phyloP scores from a whole-genome alignment of 2,113 vertebrate genomes.

The Centrocercus urophasianus region DNA sequence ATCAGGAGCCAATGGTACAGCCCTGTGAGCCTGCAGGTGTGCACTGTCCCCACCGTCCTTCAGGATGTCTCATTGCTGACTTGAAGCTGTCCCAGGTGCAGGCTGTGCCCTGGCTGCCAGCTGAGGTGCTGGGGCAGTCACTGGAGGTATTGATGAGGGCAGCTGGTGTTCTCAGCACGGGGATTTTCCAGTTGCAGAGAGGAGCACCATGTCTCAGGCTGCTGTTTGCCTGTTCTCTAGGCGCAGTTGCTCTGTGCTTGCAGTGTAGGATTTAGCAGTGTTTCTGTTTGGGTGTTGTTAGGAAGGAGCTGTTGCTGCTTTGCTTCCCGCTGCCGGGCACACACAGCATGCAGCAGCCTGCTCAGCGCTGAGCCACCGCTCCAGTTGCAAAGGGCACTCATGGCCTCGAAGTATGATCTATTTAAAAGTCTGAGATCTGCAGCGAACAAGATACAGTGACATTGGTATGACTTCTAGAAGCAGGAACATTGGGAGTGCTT shows the following conservation, averaged over 20 bases:
- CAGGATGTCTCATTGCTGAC: not conserved
- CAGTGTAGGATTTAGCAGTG: not conserved
- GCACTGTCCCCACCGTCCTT: not conserved
- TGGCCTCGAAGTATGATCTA: not conserved
- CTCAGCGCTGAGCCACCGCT: not conserved
- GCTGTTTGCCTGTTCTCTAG: not conserved
- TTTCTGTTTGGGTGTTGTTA: not conserved
- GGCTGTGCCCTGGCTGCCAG: not conserved
- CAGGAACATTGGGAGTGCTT: not conserved
- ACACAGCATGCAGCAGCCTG: not conserved
- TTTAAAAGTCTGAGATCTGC: constrained; percentile 23
- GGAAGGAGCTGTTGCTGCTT: not conserved
- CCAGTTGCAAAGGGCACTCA: not conserved
- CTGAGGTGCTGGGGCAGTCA: too few species aligned
- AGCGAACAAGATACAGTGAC: not conserved
- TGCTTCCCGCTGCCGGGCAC: not conserved
- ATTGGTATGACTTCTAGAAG: not conserved
- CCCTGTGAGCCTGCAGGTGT: accelerated
- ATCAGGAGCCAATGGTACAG: not conserved
- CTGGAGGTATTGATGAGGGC: not conserved
- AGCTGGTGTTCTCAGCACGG: not conserved
- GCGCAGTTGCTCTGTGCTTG: not conserved
- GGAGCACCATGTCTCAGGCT: not conserved
- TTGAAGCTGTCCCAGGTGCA: not conserved
- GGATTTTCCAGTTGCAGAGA: not conserved